A percentile compares a stretch with the other conserved stretches of the same genome.
phyloP scores from a whole-genome alignment of 2,797 vertebrate species.

The Limnodromus scolopaceus region DNA sequence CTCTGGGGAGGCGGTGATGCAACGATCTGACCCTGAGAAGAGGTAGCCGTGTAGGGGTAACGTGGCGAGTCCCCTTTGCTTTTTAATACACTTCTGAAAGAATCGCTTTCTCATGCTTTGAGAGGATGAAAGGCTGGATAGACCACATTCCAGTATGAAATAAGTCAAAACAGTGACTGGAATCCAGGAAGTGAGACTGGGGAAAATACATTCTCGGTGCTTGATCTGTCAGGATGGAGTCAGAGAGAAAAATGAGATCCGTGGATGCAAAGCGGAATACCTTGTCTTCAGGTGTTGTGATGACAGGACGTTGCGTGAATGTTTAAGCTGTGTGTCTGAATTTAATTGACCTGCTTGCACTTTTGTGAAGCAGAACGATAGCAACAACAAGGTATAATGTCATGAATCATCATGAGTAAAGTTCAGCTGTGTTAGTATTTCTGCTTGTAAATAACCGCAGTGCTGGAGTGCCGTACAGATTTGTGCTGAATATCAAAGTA shows the following conservation, averaged over 20 bases:
- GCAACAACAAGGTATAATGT: neutral
- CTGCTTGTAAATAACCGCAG: neutral
- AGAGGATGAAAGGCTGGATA: conserved; percentile 2
- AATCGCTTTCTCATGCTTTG: neutral
- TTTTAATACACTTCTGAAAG: neutral
- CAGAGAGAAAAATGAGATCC: neutral
- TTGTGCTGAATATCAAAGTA: neutral
- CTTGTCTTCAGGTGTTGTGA: neutral
- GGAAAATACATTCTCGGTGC: neutral
- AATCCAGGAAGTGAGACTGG: conserved; percentile 25
- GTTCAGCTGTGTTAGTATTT: neutral
- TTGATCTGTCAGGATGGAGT: conserved; percentile 16
- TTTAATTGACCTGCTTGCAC: conserved; percentile 8
- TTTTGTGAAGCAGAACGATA: neutral
- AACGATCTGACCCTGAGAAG: neutral
- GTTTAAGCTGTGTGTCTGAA: neutral
- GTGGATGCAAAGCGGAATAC: neutral
- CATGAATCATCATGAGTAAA: neutral
- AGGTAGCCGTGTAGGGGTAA: neutral
- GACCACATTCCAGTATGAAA: conserved; percentile 15
- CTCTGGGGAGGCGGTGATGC: neutral
- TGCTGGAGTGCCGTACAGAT: neutral
- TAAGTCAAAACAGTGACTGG: neutral
- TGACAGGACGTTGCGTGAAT: neutral
- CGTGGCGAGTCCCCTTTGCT: neutral